phyloP scores from a whole-genome alignment of 2,888 invertebrate species.

The Congeria kusceri region DNA sequence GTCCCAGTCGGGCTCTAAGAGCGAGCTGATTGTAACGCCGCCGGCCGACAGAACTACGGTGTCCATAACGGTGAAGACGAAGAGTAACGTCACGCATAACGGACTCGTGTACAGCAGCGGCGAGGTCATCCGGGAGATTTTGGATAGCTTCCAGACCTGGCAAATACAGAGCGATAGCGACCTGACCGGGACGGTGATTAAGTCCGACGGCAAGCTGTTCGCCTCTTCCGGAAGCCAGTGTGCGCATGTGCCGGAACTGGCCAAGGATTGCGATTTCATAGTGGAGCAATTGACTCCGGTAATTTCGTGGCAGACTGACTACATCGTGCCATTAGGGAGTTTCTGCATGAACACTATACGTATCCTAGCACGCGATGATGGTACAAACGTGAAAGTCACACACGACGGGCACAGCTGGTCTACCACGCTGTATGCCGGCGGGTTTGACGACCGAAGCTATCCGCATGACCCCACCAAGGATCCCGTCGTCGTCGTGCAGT shows the following conservation, averaged over 20 bases:
- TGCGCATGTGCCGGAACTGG: slow-evolving; percentile 15
- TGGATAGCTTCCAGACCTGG: slow-evolving; percentile 47
- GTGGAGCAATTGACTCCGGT: slow-evolving; percentile 39
- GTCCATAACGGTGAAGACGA: slow-evolving; percentile 32
- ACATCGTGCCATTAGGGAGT: slow-evolving; percentile 32
- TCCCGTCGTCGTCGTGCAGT: slow-evolving; percentile 15
- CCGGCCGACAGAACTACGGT: slow-evolving; percentile 27
- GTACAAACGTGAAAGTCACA: slow-evolving; percentile 23
- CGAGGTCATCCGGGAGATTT: slow-evolving; percentile 25
- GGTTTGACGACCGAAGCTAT: slow-evolving; percentile 15
- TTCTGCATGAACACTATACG: slow-evolving; percentile 29
- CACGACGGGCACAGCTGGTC: background rate
- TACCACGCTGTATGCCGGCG: slow-evolving; percentile 19
- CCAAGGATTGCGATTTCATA: slow-evolving; percentile 33
- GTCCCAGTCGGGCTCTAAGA: slow-evolving; percentile 18
- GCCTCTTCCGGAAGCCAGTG: slow-evolving; percentile 45
- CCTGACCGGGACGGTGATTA: slow-evolving; percentile 43
- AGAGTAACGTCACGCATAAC: slow-evolving; percentile 32
- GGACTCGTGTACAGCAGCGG: slow-evolving; percentile 24
- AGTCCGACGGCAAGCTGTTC: slow-evolving; percentile 46
- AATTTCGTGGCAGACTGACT: slow-evolving; percentile 36
- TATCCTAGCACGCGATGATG: slow-evolving; percentile 42
- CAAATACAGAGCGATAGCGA: slow-evolving; percentile 41
- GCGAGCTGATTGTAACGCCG: slow-evolving; percentile 33
- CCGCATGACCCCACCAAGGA: background rate